phyloP scores from a whole-genome alignment of 1,140 invertebrate species.

The Drosophila punjabiensis region DNA sequence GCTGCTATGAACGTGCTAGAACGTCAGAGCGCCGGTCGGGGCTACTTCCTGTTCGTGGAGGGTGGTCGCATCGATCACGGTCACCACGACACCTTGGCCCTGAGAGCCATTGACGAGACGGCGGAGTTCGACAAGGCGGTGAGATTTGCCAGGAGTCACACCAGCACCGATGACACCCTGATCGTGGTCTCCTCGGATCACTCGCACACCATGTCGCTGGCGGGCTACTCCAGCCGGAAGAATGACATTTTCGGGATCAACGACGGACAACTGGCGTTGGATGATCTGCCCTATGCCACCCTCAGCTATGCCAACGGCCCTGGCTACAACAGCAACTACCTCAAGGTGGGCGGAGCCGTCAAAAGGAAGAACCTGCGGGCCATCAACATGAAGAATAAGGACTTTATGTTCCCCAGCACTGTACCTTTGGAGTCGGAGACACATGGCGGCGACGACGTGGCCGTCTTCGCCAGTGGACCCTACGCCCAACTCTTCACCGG shows the following conservation, averaged over 20 bases:
- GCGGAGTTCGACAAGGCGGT: slow-evolving; percentile 90
- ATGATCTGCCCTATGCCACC: slow-evolving; percentile 88
- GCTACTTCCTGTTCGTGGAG: slow-evolving; percentile 89
- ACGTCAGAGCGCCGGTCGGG: slow-evolving; percentile 90
- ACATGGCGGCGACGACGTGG: slow-evolving; percentile 87
- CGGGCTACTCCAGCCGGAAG: slow-evolving; percentile 90
- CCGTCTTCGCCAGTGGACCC: slow-evolving; percentile 88
- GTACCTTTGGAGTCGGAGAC: slow-evolving; percentile 86
- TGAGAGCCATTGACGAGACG: slow-evolving; percentile 90
- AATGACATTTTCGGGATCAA: slow-evolving; percentile 88
- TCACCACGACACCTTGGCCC: slow-evolving; percentile 89
- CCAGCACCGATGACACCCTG: slow-evolving; percentile 88
- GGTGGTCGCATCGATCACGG: slow-evolving; percentile 91
- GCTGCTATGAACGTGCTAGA: slow-evolving; percentile 90
- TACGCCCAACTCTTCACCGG: slow-evolving; percentile 89
- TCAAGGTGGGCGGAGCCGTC: slow-evolving; percentile 47
- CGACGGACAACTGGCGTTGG: slow-evolving; percentile 66
- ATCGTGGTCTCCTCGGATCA: slow-evolving; percentile 91
- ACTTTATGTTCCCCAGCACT: slow-evolving; percentile 86
- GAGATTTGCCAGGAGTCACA: slow-evolving; percentile 87
- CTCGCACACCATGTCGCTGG: slow-evolving; percentile 89
- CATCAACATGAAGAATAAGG: slow-evolving; percentile 81
- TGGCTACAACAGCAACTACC: slow-evolving; percentile 85
- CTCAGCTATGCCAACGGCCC: slow-evolving; percentile 90
- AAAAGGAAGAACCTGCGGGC: slow-evolving; percentile 64